A percentile compares a stretch with the other conserved stretches of the same genome.
phyloP scores from a whole-genome alignment of 2,113 vertebrate species.

The Dendropsophus ebraccatus region DNA sequence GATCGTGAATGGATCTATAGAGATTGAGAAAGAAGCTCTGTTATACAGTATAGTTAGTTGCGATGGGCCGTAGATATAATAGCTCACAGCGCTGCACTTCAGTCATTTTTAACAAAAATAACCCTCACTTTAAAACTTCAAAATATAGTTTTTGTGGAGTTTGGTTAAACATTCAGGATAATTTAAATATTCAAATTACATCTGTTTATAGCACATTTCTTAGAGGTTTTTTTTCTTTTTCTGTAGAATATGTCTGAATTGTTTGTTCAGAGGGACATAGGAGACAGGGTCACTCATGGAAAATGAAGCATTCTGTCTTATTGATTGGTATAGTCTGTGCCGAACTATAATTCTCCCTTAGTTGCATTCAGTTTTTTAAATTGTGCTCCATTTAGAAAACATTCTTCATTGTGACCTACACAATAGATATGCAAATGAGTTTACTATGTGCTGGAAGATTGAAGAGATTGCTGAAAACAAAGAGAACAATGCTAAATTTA shows the following conservation, averaged over 20 bases:
- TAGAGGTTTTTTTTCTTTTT: background rate
- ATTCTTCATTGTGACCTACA: slow-evolving; percentile 30
- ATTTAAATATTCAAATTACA: no score
- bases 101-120: no score
- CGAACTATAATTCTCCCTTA: slow-evolving; percentile 11
- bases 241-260: background rate
- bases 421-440: slow-evolving; percentile 48
- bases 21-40: no score
- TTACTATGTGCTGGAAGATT: slow-evolving; percentile 29
- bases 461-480: slow-evolving; percentile 29
- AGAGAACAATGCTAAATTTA: slow-evolving; percentile 25
- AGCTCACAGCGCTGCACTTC: no score
- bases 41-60: no score
- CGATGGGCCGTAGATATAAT: no score
- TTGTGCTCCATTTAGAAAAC: slow-evolving; percentile 50
- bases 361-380: slow-evolving; percentile 44
- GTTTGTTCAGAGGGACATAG: background rate
- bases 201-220: background rate
- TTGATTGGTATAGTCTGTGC: slow-evolving; percentile 37
- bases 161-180: no score
- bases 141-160: no score
- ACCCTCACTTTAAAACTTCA: no score
- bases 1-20: no score
- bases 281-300: slow-evolving; percentile 21
- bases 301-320: slow-evolving; percentile 20